Base-by-base conservation (phyloP, 2,797 vertebrate genomes). In the Cyprinodon diabolis region DNA sequence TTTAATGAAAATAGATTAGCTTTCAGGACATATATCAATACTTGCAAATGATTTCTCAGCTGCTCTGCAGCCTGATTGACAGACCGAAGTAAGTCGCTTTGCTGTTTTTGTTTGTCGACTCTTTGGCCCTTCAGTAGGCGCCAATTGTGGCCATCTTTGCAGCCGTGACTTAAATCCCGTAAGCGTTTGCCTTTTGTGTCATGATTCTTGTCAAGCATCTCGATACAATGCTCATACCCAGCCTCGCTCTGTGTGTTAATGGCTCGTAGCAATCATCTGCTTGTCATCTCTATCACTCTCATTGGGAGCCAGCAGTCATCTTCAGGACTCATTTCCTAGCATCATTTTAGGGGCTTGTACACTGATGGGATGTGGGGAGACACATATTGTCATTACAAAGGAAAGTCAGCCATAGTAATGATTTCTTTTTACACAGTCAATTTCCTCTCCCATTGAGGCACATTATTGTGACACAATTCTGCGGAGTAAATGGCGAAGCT, bases 401-500 rank as follows among this genome's bases (percentile, higher is more conserved):
- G 79, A 94, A 92, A 94, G 90, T 87, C 88, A 86, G 87, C 90
- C 83, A 83, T 90, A 88, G 92, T 91, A 92, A 94, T 92, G 88
- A 94, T 93, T 89, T 62, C 69, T 73, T 94, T 93, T 94, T 92
- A 91, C 92, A 94, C 94, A 94, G 88, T 93, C 94, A 93, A 94
- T 94, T 94, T 94, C 90, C 92, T 88, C 89, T 83, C 80, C 86
- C 86, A 90, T 94, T 89, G 88, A 92, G 88, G 87, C 79, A 76
- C 85, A 89, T 90, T 90, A 91, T 87, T 87, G 73, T 84, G 80
- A 90, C 86, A 91, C 91, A 89, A 86, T 87, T 91, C 86, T 71
- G 79, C 49, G 30, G 70, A 70, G 17, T 74, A 84, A 92, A 89
- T 82, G 85, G 84, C 35, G 72, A 91, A 72, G 79, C 55, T 66